These are phyloP conservation scores for Drosophila lacteicornis DNA, from an alignment of 1,140 invertebrate genomes.

Conservation along the genomic window DNA sequence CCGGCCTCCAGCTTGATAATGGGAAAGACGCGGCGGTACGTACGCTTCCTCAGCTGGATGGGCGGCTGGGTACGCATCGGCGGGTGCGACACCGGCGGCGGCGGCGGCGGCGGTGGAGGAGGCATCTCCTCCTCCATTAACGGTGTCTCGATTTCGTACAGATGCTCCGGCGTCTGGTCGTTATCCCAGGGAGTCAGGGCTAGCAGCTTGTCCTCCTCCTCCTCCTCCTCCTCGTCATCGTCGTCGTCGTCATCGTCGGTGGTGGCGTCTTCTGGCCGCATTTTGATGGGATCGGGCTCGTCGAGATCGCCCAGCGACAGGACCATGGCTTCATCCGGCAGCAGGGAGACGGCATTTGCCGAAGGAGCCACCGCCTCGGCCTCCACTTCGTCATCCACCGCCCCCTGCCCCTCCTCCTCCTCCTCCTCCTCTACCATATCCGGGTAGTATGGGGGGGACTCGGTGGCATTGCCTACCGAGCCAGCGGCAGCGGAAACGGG, in stretches of 20 bases:
- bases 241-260: background rate
- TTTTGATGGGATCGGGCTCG: conserved; percentile 15
- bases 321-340: conserved; percentile 16
- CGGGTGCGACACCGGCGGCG: background rate
- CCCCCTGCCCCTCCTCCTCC: background rate
- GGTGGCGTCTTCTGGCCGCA: background rate
- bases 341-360: background rate
- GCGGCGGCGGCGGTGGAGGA: background rate
- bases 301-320: conserved; percentile 11
- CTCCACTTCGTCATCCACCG: background rate
- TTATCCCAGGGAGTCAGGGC: conserved; percentile 23
- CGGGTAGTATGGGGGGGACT: conserved; percentile 1
- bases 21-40: conserved; percentile 29
- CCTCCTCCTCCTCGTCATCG: background rate
- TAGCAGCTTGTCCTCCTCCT: conserved; percentile 6
- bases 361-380: too few relatives aligned
- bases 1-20: conserved; percentile 4
- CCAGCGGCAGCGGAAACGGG: background rate
- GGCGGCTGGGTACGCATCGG: background rate
- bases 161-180: conserved; percentile 27
- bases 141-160: conserved; percentile 38
- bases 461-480: background rate
- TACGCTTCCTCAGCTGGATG: conserved; percentile 2
- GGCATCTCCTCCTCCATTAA: conserved; percentile 22
- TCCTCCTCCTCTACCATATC: background rate